Evolutionary conservation across 2,113 vertebrate species (phyloP), one percentile per base, ranked within the genome.

Genomic region (Ceyx margarethae): DNA sequence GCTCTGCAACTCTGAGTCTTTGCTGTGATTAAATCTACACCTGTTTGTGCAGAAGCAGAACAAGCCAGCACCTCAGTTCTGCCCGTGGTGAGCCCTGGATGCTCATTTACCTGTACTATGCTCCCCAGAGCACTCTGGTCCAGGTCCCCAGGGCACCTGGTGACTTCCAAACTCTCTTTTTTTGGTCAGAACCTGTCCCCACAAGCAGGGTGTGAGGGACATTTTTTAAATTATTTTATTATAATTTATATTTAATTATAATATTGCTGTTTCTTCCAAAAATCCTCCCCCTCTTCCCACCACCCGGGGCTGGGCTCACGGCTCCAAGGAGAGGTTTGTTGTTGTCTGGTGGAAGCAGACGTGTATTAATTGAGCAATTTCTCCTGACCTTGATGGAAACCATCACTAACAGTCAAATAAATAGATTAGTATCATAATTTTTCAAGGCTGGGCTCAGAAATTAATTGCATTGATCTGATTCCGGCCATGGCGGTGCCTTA

Each of bases 381-480:
- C 62, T 88, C 73, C 77, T 60, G 68, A 92, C 83, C 92, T 96
- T 96, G 94, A 93, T 94, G 93, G 73, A 78, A 86, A 86, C 76
- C 81, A 68, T 90, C 79, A 48, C 80, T 93, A 69, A 87, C 7
- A 64, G 90, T 85, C 69, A 74, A 57, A 90, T 71, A 79, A 93
- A 91, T 48, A 93, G 83, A 95, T 96, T 79, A 89, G 48, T 29
- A 89, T 96, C 83, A 29, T 89, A 71, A 96, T 93, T 91, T 92
- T 56, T 86, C 81, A 93, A 96, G 91, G 93, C 75, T 80, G 46
- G 66, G 53, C 82, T 85, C 67, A 87, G 94, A 51, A 96, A 96
- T 94, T 82, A 96, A 93, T 96, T 97, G 96, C 33, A 29, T 80
- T 96, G 79, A 37, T 90, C 67, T 86, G 95, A 18, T 29, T 89